phyloP scores from a whole-genome alignment of 2,797 vertebrate species.

The Nannoperca obscura region DNA sequence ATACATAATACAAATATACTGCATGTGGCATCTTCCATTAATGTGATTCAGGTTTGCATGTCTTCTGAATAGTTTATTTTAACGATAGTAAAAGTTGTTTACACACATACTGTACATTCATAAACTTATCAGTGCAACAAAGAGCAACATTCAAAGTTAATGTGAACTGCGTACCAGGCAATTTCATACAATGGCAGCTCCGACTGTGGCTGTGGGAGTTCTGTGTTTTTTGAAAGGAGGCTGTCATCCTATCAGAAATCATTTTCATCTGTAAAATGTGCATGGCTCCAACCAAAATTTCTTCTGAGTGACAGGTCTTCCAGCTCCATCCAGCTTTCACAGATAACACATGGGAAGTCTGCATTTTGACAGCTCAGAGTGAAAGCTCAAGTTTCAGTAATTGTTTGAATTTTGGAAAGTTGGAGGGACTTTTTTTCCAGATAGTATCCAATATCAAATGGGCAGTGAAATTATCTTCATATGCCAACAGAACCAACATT shows the following conservation, averaged over 20 bases:
- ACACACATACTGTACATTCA: background rate
- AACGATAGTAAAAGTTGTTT: background rate
- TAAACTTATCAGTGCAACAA: background rate
- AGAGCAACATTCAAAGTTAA: background rate
- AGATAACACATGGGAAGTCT: background rate
- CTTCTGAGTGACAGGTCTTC: slow-evolving; percentile 3
- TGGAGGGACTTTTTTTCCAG: background rate
- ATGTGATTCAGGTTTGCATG: background rate
- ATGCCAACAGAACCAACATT: background rate
- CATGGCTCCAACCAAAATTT: background rate
- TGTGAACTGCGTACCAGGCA: background rate
- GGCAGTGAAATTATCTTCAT: background rate
- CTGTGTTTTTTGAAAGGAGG: background rate
- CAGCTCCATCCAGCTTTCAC: background rate
- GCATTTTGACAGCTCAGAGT: background rate
- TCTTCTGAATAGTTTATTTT: background rate
- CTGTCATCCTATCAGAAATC: slow-evolving; percentile 15
- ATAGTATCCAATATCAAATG: background rate
- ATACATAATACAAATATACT: too few relatives aligned
- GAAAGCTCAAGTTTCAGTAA: slow-evolving; percentile 2
- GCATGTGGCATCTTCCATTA: background rate
- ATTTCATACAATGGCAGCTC: background rate
- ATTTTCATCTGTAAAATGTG: background rate
- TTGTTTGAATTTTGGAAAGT: background rate
- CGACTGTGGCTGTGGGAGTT: background rate